Percentiles rank a stretch among this genome's conserved stretches.
phyloP scores from a whole-genome alignment of 2,797 vertebrate species.

The Craterocephalus amniculus region DNA sequence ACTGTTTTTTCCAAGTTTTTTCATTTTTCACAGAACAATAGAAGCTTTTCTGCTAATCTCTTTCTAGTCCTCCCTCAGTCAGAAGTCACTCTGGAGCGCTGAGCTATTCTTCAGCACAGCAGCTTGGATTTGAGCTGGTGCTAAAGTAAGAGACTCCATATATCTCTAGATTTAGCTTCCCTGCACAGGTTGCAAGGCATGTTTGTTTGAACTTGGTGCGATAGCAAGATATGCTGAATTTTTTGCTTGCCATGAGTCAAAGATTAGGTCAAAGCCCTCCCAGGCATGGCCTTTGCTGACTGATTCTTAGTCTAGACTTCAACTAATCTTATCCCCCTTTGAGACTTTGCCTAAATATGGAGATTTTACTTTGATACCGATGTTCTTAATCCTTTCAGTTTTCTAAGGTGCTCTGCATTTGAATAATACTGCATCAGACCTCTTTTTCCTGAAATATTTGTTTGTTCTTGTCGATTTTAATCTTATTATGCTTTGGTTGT shows the following conservation, averaged over 20 bases:
- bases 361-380: constrained; percentile 22
- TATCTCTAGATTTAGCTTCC: constrained; percentile 48
- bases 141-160: constrained; percentile 42
- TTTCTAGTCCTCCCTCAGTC: constrained; percentile 52
- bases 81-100: constrained; percentile 54
- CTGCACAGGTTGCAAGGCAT: constrained; percentile 14
- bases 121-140: constrained; percentile 45
- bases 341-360: background rate
- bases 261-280: constrained; percentile 31
- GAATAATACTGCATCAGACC: background rate
- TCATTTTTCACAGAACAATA: constrained; percentile 41
- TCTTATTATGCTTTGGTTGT: constrained; percentile 15
- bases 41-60: constrained; percentile 50
- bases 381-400: constrained; percentile 21
- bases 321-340: background rate
- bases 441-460: constrained; percentile 16
- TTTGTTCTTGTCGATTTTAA: constrained; percentile 15
- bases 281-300: constrained; percentile 13
- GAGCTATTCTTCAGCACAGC: constrained; percentile 49
- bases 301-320: constrained; percentile 27
- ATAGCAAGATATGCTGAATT: constrained; percentile 27
- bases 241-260: constrained; percentile 4
- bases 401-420: background rate
- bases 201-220: constrained; percentile 33
- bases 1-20: constrained; percentile 9